Percentiles rank a stretch among this genome's conserved stretches.
These are phyloP conservation scores for Lerema accius DNA, from an alignment of 1,140 invertebrate species.

Conservation along the genomic window DNA sequence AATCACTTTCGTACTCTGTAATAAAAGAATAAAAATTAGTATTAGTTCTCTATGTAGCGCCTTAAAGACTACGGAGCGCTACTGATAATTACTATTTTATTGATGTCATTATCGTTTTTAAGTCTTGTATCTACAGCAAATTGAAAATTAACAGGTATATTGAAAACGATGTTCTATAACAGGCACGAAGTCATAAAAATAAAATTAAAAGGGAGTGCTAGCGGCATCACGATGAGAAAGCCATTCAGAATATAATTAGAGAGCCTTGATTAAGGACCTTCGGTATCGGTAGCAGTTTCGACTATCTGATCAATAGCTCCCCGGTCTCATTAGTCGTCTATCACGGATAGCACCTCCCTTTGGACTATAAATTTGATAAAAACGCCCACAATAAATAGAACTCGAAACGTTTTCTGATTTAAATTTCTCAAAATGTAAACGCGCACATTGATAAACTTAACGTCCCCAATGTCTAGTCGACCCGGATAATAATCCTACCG, in stretches of 20 bases:
- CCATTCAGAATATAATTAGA: slow-evolving; percentile 35
- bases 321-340: slow-evolving; percentile 45
- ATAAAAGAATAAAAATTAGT: too few species aligned
- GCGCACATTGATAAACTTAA: slow-evolving; percentile 52
- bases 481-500: slow-evolving; percentile 45
- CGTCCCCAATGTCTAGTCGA: slow-evolving; percentile 44
- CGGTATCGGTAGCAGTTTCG: slow-evolving; percentile 44
- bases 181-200: slow-evolving; percentile 5
- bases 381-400: slow-evolving; percentile 58
- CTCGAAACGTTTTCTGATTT: slow-evolving; percentile 57
- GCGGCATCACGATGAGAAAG: slow-evolving; percentile 28
- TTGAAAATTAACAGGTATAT: not conserved
- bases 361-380: slow-evolving; percentile 53
- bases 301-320: slow-evolving; percentile 44
- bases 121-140: not conserved
- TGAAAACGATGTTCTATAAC: not conserved
- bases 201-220: slow-evolving; percentile 4
- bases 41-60: too few species aligned
- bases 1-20: too few species aligned
- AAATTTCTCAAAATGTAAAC: slow-evolving; percentile 60
- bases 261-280: slow-evolving; percentile 31
- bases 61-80: too few species aligned
- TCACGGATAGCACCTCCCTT: slow-evolving; percentile 51
- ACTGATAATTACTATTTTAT: too few species aligned
- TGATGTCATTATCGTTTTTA: not conserved